Evolutionary conservation across 2,797 vertebrate genomes (phyloP).

Genomic region (Streptopelia turtur): DNA sequence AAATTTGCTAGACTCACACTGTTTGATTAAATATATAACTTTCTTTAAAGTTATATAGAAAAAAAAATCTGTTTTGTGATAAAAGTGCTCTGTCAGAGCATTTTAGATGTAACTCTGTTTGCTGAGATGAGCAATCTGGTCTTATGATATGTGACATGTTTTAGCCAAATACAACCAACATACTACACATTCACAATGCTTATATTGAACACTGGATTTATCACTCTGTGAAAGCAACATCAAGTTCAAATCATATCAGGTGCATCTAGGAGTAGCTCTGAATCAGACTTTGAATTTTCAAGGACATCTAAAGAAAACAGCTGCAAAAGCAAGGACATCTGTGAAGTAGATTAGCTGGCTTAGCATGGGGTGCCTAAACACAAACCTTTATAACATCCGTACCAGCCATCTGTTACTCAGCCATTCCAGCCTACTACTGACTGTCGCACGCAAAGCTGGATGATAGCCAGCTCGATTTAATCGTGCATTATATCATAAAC

Average conservation of each 20-base stretch:
- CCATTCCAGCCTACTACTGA: constrained; percentile 18
- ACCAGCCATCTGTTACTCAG: constrained; percentile 59
- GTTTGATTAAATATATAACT: not conserved
- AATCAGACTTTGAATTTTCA: constrained; percentile 13
- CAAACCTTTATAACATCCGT: constrained; percentile 25
- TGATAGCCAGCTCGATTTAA: constrained; percentile 3
- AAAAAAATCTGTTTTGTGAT: not conserved
- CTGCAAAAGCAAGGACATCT: constrained; percentile 55
- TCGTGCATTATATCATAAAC: constrained; percentile 2
- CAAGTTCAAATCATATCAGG: not conserved
- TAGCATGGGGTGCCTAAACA: constrained; percentile 32
- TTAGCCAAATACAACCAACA: not conserved
- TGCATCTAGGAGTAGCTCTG: not conserved
- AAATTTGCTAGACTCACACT: not conserved
- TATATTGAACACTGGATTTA: not conserved
- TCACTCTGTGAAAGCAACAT: not conserved
- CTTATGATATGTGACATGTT: not conserved
- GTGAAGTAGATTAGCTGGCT: constrained; percentile 62
- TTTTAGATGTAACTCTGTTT: not conserved
- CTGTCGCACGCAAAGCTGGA: constrained; percentile 7
- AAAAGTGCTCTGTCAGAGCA: not conserved
- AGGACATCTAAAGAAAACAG: constrained; percentile 52
- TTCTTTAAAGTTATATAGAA: not conserved
- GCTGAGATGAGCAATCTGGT: not conserved
- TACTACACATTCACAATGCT: not conserved